These are phyloP conservation scores for Myotis yumanensis DNA, from an alignment of 2,113 vertebrate species.

Conservation along the genomic window DNA sequence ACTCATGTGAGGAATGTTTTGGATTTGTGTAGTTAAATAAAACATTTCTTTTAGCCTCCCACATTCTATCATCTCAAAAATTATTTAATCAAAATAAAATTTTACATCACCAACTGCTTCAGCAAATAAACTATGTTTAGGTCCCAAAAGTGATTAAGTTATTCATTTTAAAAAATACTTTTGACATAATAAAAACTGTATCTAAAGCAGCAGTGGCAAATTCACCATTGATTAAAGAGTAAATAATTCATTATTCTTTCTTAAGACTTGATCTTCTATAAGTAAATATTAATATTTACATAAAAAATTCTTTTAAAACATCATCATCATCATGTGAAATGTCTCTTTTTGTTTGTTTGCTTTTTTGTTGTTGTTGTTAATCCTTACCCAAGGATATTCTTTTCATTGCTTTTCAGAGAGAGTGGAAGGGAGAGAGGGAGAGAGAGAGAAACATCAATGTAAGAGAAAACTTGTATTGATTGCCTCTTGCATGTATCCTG, in stretches of 20 bases:
- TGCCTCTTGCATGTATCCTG: too few relatives aligned
- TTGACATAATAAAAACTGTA: constrained; percentile 64
- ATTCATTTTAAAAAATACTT: constrained; percentile 56
- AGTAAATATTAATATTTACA: neutral
- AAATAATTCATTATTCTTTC: constrained; percentile 72
- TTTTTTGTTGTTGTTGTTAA: too few relatives aligned
- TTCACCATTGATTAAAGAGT: constrained; percentile 67
- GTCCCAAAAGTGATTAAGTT: constrained; percentile 73
- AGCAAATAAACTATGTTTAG: constrained; percentile 77
- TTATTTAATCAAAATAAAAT: constrained; percentile 72
- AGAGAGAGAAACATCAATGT: too few relatives aligned
- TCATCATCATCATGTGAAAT: neutral
- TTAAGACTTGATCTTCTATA: constrained; percentile 26
- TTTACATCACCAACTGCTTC: constrained; percentile 55
- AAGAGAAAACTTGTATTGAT: too few relatives aligned
- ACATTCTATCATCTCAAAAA: constrained; percentile 14
- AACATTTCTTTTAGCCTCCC: constrained; percentile 68
- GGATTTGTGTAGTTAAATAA: constrained; percentile 75
- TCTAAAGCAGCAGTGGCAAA: constrained; percentile 70
- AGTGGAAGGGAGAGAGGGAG: too few relatives aligned
- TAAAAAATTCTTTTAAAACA: neutral
- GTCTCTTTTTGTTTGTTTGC: neutral
- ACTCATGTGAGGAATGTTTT: constrained; percentile 68
- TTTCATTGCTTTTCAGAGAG: too few relatives aligned
- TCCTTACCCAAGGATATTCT: too few relatives aligned